Evolutionary conservation across 2,888 invertebrate genomes (phyloP), one percentile per base, ranked within the genome.

Genomic region (Erebia epiphron): DNA sequence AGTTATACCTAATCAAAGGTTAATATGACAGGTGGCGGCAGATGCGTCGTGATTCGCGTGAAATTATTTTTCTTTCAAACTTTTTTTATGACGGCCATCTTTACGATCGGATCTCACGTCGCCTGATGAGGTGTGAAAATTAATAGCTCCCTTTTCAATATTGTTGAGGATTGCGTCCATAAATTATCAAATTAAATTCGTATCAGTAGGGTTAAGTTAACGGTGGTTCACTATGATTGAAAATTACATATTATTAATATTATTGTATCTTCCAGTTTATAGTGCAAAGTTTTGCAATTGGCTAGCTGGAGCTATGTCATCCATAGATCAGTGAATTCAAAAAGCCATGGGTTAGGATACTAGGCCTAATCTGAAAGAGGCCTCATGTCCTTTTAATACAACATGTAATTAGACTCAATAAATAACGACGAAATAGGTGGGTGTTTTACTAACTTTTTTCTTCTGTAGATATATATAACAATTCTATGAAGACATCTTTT

Each of bases 1-100:
- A 46, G 7, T 49, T 49, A 46, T 49, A 82, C 80, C 85, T 83
- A 87, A 89, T 89, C 88, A 89, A 85, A 86, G 88, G 87, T 87
- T 88, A 87, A 78, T 62, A 76, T 74, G 82, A 86, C 91, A 92
- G 93, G 92, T 92, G 92, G 81, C 82, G 85, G 86, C 91, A 92
- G 91, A 90, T 91, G 92, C 86, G 83, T 83, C 84, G 83, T 88
- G 86, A 92, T 91, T 82, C 86, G 88, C 93, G 90, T 92, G 90
- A 92, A 93, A 93, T 92, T 88, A 87, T 90, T 81, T 87, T 86
- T 87, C 83, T 81, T 83, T 81, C 73, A 78, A 78, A 76, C 79
- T 80, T 80, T 82, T 78, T 76, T 75, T 76, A 73, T 73, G 75
- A 78, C 80, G 80, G 18, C 79, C 78, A 81, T 82, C 79, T 73